phyloP scores from a whole-genome alignment of 2,113 vertebrate genomes.

The Zapus hudsonius region DNA sequence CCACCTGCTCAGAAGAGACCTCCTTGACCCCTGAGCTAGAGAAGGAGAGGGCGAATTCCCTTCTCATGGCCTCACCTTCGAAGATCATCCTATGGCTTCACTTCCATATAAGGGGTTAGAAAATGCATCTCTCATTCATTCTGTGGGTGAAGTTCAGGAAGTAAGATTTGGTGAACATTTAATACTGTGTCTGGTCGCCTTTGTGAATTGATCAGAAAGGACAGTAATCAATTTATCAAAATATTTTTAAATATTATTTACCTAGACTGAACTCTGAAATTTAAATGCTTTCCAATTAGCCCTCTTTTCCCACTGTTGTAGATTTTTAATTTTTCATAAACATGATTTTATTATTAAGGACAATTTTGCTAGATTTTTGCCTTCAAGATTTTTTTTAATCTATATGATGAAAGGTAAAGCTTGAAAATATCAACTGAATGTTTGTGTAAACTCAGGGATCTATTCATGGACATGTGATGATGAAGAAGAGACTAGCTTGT shows the following conservation, averaged over 20 bases:
- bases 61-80: background rate
- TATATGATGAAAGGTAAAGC: background rate
- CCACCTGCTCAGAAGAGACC: rapidly evolving
- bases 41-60: background rate
- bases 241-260: background rate
- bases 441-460: background rate
- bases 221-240: background rate
- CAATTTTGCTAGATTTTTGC: background rate
- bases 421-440: background rate
- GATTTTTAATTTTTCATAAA: background rate
- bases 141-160: background rate
- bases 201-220: background rate
- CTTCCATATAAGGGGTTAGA: background rate
- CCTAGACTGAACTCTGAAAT: background rate
- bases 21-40: background rate
- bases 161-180: background rate
- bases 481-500: background rate
- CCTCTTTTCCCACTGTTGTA: background rate
- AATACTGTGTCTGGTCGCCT: background rate
- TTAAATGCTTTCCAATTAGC: background rate
- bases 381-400: background rate
- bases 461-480: no score
- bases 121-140: background rate
- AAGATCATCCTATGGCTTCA: background rate
- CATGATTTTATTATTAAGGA: background rate